Evolutionary conservation across 2,888 invertebrate genomes (phyloP), one percentile per base, ranked within the genome.

Genomic region (Anodontia alba): DNA sequence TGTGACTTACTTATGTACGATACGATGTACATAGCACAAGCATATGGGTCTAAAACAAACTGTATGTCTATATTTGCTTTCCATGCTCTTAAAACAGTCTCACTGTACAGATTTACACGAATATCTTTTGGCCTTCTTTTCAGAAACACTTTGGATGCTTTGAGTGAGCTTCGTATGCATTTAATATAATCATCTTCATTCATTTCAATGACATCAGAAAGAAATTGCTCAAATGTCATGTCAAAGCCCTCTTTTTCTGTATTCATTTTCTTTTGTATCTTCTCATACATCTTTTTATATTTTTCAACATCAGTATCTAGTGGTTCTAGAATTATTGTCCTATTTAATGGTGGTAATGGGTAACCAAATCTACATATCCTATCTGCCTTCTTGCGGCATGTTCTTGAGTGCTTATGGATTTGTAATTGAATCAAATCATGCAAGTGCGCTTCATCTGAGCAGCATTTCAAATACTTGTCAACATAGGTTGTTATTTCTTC

Each of bases 11-110:
- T 43, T 38, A 79, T 74, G 71, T 75, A 79, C 17, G 57, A 31
- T 15, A 75, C 79, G n/a, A 79, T 75, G 66, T 79, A 79, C 20
- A 62, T 26, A 23, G 79, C 79, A 75, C 76, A 76, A 79, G n/a
- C 76, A 77, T 78, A 84, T 43, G 80, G 75, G 62, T 83, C 83
- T 20, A 81, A 70, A 31, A 83, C 74, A 73, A 78, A 78, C 38
- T 85, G 80, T 17, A 86, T 78, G 51, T 84, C 81, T 43, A 81
- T 67, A 71, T 86, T 86, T 38, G 86, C 86, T 46, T 78, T 49
- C 80, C 81, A 84, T 23, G 49, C 69, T 26, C 69, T 31, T 80
- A 72, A 8, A n/a, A 87, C 29, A 31, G 38, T n/a, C 51, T 29
- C 42, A 54, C 73, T 87, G 42, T 82, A 84, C 2, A 62, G n/a